Base-by-base conservation (phyloP, 2,113 vertebrate genomes). In the Sardina pilchardus region DNA sequence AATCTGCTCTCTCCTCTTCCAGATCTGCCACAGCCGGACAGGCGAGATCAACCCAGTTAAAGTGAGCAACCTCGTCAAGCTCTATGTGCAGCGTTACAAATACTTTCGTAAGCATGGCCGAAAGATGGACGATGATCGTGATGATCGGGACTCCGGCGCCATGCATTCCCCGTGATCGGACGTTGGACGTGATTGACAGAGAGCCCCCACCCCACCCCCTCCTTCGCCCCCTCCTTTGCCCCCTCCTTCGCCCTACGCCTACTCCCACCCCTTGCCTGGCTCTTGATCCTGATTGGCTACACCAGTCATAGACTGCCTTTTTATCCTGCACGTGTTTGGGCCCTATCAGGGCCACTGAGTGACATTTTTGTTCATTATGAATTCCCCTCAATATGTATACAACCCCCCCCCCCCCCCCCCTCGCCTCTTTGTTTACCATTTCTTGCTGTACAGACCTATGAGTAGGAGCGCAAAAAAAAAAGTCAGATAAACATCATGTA, bases 21-120 rank as follows among this genome's bases (percentile, higher is more conserved):
- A 98, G 97, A 98, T 98, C 89, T 98, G 97, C 92, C 97, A 98
- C 94, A 98, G 97, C 92, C 96, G 96, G 63, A 98, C 96, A 0
- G 97, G 97, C 34, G 97, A 98, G 92, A 98, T 98, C 92, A 98
- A 98, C 91, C 97, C 97, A 0, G 96, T 98, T 50, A 98, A 98
- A 93, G 97, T 98, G 89, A 96, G 96, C 93, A 97, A 97, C 95
- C 91, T 98, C 42, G 96, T 98, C 1, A 97, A 97, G 87, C 96
- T 97, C 34, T 98, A 98, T 16, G 97, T 98, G 56, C 97, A 98
- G 91, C 95, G 97, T 80, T 98, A 98, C 95, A 98, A 97, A 89
- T 98, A 98, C 90, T 97, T 97, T 90, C 94, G 97, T 93, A 97
- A 98, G 94, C 97, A 97, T 0, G 96, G 96, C 21, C 96, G 97